A percentile compares a stretch with the other conserved stretches of the same genome.
Conservation (phyloP, 2,888 invertebrate species). For the Epinotia ramella region DNA sequence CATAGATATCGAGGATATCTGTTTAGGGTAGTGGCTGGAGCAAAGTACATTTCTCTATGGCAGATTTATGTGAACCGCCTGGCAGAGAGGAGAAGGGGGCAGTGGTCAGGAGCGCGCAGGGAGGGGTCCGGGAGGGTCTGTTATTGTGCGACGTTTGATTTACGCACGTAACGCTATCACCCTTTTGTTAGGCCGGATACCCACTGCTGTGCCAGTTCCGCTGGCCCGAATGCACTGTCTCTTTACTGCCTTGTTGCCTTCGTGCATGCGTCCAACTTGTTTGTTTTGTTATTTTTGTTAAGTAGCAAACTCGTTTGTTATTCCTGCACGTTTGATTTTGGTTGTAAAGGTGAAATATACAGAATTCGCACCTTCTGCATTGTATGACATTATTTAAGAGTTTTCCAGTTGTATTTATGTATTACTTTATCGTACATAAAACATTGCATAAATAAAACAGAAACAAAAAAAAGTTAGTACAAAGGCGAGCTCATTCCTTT, state of each 20-base stretch:
- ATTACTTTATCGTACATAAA: no score
- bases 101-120: conserved; percentile 67
- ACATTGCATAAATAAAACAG: no score
- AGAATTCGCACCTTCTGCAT: conserved; percentile 6
- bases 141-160: conserved; percentile 85
- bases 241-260: conserved; percentile 53
- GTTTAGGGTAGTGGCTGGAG: conserved; percentile 62
- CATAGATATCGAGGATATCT: conserved; percentile 71
- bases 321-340: conserved; percentile 13
- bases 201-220: conserved; percentile 80
- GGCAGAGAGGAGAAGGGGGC: conserved; percentile 68
- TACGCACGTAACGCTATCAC: conserved; percentile 84
- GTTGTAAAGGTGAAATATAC: conserved; percentile 1
- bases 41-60: conserved; percentile 78
- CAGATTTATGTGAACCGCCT: conserved; percentile 80
- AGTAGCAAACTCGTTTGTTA: conserved; percentile 27
- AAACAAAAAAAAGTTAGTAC: no score
- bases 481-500: no score
- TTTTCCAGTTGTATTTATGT: background rate
- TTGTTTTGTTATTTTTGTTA: conserved; percentile 33
- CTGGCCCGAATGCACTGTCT: conserved; percentile 69
- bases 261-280: conserved; percentile 32
- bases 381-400: background rate
- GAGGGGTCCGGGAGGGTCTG: conserved; percentile 74
- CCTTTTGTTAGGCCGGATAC: conserved; percentile 83